Base-by-base conservation (phyloP, 2,113 vertebrate species). In the Cinclus cinclus region DNA sequence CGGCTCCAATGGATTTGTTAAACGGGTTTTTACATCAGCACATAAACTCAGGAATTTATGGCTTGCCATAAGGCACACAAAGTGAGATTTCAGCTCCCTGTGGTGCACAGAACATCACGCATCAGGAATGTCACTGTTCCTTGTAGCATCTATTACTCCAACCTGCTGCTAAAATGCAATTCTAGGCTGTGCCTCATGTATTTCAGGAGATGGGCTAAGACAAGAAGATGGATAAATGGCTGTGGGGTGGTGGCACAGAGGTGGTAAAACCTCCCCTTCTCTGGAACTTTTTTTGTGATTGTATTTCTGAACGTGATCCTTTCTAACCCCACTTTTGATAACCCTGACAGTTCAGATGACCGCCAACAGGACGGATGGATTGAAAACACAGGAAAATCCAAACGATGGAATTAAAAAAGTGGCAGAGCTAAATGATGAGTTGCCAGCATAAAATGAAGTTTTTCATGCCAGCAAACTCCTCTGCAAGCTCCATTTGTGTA, bases 131-230 rank as follows among this genome's bases (percentile, higher is more conserved):
- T 87, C 93, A 75, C 90, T 81, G 44, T 13, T 96, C 83, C 83
- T 95, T 71, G 89, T 46, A 92, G 79, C 85, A 90, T 92, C 94
- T 92, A 96, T 96, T 96, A 83, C 68, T 93, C 83, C 93, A 95
- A 41, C 93, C 93, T 95, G 95, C 94, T 97, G 95, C 90, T 96
- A 95, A 93, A 96, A 97, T n/a, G 92, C 83, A 84, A 58, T 97
- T 90, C 69, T 44, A 39, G 73, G 88, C 60, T 97, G 83, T 95
- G 93, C 88, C 79, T 97, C 83, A 30, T 84, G 92, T 64, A 33
- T 82, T 90, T 64, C 83, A 82, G 93, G 86, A 95, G 80, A 73
- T 79, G 78, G 47, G 64, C 64, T 74, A 19, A 89, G 92, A 76
- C 79, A 93, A 65, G 37, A 39, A 81, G 79, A 93, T 92, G 49